Percentiles rank a stretch among this genome's conserved stretches.
phyloP scores from a whole-genome alignment of 2,113 vertebrate species.

The Macquaria ambigua region DNA sequence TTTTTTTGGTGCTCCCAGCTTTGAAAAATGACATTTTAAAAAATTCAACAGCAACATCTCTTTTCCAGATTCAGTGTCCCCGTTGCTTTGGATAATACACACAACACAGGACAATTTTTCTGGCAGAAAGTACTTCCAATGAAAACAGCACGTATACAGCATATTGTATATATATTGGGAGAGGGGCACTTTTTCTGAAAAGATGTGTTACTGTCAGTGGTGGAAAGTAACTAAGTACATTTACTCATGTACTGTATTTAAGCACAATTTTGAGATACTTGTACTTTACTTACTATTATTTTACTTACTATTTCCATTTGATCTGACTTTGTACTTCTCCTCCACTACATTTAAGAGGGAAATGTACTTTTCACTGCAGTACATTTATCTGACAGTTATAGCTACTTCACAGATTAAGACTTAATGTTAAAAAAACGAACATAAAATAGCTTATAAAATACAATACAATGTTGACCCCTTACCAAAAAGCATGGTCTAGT shows the following conservation, averaged over 20 bases:
- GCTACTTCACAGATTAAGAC: background rate
- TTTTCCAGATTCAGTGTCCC: conserved; percentile 10
- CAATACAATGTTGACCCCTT: too few species aligned
- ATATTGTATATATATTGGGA: background rate
- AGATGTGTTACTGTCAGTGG: background rate
- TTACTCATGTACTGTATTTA: background rate
- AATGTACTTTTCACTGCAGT: background rate
- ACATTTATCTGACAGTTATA: background rate
- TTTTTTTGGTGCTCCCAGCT: background rate
- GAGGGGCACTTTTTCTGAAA: background rate
- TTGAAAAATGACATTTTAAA: background rate
- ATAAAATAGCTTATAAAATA: too few species aligned
- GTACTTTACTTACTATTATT: too few species aligned
- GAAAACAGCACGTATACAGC: background rate
- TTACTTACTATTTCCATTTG: background rate
- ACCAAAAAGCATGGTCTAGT: too few species aligned
- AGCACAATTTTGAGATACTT: background rate
- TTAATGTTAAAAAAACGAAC: background rate
- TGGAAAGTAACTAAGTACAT: too few species aligned
- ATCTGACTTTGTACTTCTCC: background rate
- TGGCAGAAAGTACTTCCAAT: background rate
- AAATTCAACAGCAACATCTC: conserved; percentile 29
- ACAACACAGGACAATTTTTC: background rate
- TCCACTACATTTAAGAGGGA: background rate
- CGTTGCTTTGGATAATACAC: conserved; percentile 25